Evolutionary conservation across 1,140 invertebrate genomes (phyloP).

Genomic region (Ips nitidus): DNA sequence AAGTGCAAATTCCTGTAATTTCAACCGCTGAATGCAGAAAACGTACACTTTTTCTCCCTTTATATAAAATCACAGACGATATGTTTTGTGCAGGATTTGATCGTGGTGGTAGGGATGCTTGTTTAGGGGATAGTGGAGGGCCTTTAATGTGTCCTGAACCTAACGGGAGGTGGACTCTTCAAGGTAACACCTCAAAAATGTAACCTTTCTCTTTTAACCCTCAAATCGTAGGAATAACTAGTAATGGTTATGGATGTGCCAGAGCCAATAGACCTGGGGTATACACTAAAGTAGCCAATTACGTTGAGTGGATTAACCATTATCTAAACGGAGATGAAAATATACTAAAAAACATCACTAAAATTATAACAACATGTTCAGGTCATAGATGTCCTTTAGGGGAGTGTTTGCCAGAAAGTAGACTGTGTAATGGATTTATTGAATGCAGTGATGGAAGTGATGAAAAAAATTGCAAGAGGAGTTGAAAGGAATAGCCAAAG

Average conservation of each 20-base stretch:
- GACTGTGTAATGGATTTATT: slow-evolving; percentile 74
- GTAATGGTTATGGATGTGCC: slow-evolving; percentile 86
- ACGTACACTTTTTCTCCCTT: slow-evolving; percentile 70
- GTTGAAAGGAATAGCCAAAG: not conserved
- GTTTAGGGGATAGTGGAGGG: slow-evolving; percentile 68
- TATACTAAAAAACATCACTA: slow-evolving; percentile 47
- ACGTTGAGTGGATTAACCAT: slow-evolving; percentile 72
- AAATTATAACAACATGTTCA: slow-evolving; percentile 56
- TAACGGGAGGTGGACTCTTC: slow-evolving; percentile 45
- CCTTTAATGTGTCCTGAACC: slow-evolving; percentile 56
- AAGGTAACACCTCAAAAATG: slow-evolving; percentile 33
- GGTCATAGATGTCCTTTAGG: slow-evolving; percentile 75
- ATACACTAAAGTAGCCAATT: slow-evolving; percentile 82
- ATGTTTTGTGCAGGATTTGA: slow-evolving; percentile 52
- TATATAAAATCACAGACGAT: slow-evolving; percentile 55
- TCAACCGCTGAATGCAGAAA: slow-evolving; percentile 79
- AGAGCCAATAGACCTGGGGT: slow-evolving; percentile 81
- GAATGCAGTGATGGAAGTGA: slow-evolving; percentile 76
- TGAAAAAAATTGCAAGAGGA: slow-evolving; percentile 57
- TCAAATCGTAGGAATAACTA: slow-evolving; percentile 59
- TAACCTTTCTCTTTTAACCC: not conserved
- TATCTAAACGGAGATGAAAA: slow-evolving; percentile 35
- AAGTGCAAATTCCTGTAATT: slow-evolving; percentile 81
- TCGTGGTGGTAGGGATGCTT: slow-evolving; percentile 58
- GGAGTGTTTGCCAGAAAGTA: slow-evolving; percentile 69